A percentile compares a stretch with the other conserved stretches of the same genome.
These are phyloP conservation scores for Phylloscopus trochilus DNA, from an alignment of 2,113 vertebrate genomes.

Conservation along the genomic window DNA sequence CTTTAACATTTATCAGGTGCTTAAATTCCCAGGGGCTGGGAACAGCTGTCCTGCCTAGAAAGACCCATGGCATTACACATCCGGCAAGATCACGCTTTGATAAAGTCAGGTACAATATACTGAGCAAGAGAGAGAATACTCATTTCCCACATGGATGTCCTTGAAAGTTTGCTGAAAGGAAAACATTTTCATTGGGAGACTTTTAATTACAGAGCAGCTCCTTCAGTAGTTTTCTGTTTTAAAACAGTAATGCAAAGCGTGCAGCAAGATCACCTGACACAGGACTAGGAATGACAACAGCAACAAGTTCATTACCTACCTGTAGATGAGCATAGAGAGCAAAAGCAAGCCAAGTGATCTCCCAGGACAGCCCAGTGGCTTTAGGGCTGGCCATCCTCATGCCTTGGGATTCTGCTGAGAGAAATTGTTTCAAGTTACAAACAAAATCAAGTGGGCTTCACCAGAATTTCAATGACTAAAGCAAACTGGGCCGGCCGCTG, in stretches of 20 bases:
- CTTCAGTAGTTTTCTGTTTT: not conserved
- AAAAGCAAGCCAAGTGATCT: constrained; percentile 60
- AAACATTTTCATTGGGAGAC: not conserved
- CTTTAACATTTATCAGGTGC: not conserved
- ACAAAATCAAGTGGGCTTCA: not conserved
- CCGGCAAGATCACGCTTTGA: not conserved
- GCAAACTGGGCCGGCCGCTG: constrained; percentile 38
- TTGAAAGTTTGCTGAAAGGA: not conserved
- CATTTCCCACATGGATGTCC: not conserved
- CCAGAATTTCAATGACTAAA: constrained; percentile 56
- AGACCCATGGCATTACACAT: not conserved
- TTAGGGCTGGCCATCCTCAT: constrained; percentile 46
- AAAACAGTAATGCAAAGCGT: not conserved
- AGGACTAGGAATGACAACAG: not conserved
- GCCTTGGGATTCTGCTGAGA: constrained; percentile 24
- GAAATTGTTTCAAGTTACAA: constrained; percentile 48
- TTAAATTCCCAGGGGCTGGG: not conserved
- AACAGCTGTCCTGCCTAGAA: not conserved
- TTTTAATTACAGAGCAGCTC: not conserved
- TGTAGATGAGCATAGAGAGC: constrained; percentile 53
- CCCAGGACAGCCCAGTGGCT: constrained; percentile 41
- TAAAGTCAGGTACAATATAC: not conserved
- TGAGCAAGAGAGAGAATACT: not conserved
- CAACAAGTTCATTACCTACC: constrained; percentile 61
- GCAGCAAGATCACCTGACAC: not conserved